phyloP scores from a whole-genome alignment of 2,113 vertebrate species.

The Alligator sinensis region DNA sequence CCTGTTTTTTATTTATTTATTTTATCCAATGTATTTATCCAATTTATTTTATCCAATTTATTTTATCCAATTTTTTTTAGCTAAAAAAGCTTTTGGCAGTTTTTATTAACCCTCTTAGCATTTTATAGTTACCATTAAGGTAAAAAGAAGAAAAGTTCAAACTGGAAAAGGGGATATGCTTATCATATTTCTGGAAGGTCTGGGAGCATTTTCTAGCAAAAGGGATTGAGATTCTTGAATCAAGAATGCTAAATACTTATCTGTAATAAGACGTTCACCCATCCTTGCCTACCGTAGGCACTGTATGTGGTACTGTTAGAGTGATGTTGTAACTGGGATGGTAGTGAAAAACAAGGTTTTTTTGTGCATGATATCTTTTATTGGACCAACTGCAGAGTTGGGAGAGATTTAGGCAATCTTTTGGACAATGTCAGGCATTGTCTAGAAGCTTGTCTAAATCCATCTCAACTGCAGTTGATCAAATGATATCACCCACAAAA shows the following conservation, averaged over 20 bases:
- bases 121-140: background rate
- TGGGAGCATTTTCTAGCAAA: background rate
- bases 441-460: no score
- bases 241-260: background rate
- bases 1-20: background rate
- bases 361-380: background rate
- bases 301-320: no score
- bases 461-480: no score
- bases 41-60: no score
- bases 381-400: background rate
- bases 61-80: background rate
- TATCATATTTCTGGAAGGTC: background rate
- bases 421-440: no score
- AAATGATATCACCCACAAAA: no score
- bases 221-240: background rate
- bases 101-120: background rate
- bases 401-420: no score
- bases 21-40: no score
- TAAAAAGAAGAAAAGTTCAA: background rate
- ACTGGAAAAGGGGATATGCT: background rate
- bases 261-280: background rate
- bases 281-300: no score
- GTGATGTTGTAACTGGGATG: no score
- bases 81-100: background rate
- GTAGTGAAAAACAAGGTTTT: no score